Evolutionary conservation across 2,888 invertebrate genomes (phyloP).

Genomic region (Pyrrhosoma nymphula): DNA sequence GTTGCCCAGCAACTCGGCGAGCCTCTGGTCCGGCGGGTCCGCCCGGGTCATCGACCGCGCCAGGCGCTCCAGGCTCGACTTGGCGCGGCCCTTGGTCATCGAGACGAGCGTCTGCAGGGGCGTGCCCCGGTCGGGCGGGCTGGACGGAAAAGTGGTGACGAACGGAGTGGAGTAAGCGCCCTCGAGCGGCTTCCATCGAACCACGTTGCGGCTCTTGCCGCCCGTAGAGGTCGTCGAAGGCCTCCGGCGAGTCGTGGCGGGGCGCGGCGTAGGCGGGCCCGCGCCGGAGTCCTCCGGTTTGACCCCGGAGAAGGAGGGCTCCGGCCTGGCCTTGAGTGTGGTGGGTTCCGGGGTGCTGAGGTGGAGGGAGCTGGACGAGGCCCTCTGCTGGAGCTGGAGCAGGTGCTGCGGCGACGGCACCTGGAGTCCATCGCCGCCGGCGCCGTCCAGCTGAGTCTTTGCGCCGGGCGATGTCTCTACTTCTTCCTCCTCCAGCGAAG

Average conservation of each 20-base stretch:
- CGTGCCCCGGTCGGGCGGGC: not conserved
- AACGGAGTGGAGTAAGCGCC: slow-evolving; percentile 30
- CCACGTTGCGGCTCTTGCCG: slow-evolving; percentile 16
- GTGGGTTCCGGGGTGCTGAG: not conserved
- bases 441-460: not conserved
- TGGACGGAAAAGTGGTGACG: not conserved
- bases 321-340: not conserved
- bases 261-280: not conserved
- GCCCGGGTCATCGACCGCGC: slow-evolving; percentile 5
- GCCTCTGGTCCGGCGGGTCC: not conserved
- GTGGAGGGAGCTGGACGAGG: not conserved
- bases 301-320: slow-evolving; percentile 6
- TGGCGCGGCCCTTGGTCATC: slow-evolving; percentile 47
- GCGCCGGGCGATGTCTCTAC: not conserved
- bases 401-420: not conserved
- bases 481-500: slow-evolving; percentile 53
- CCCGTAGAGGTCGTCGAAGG: slow-evolving; percentile 10
- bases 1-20: not conserved
- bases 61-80: slow-evolving; percentile 45
- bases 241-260: not conserved
- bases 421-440: not conserved
- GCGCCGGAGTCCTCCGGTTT: slow-evolving; percentile 46
- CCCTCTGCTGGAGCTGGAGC: not conserved
- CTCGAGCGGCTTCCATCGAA: slow-evolving; percentile 43
- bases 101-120: slow-evolving; percentile 13